phyloP scores from a whole-genome alignment of 2,888 invertebrate species.

The Orchesella flavescens region DNA sequence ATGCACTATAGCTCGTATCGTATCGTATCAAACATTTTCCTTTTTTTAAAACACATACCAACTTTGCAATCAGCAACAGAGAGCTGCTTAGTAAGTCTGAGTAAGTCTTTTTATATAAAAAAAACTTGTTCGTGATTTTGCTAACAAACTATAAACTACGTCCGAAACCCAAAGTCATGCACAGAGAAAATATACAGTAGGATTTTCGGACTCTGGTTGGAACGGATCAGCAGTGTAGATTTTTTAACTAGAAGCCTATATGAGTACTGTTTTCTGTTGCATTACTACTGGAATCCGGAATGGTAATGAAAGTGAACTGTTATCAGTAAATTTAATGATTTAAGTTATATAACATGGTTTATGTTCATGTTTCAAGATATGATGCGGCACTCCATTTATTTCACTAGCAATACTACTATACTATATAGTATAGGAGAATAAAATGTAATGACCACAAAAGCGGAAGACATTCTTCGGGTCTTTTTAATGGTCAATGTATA shows the following conservation, averaged over 20 bases:
- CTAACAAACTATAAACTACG: no score
- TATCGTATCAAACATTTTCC: not conserved
- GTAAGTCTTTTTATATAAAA: conserved; percentile 4
- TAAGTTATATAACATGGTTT: conserved; percentile 66
- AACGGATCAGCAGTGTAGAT: no score
- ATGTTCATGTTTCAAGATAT: conserved; percentile 63
- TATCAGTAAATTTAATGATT: conserved; percentile 59
- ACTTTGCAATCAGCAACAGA: not conserved
- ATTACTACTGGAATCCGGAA: conserved; percentile 8
- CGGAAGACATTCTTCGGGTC: conserved; percentile 42
- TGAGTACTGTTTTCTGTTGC: no score
- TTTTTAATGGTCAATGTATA: not conserved
- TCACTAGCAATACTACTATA: conserved; percentile 1
- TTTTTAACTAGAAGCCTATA: no score
- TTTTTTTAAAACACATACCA: not conserved
- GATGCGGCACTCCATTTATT: conserved; percentile 42
- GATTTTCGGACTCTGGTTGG: no score
- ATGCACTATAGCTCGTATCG: not conserved
- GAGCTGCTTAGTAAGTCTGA: not conserved
- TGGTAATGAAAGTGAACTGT: conserved; percentile 36
- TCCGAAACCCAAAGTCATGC: no score
- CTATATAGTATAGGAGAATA: not conserved
- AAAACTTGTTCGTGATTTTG: conserved; percentile 32
- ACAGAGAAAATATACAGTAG: no score
- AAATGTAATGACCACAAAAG: conserved; percentile 39